These are phyloP conservation scores for Gymnocypris eckloni DNA, from an alignment of 2,797 vertebrate genomes.

Conservation along the genomic window DNA sequence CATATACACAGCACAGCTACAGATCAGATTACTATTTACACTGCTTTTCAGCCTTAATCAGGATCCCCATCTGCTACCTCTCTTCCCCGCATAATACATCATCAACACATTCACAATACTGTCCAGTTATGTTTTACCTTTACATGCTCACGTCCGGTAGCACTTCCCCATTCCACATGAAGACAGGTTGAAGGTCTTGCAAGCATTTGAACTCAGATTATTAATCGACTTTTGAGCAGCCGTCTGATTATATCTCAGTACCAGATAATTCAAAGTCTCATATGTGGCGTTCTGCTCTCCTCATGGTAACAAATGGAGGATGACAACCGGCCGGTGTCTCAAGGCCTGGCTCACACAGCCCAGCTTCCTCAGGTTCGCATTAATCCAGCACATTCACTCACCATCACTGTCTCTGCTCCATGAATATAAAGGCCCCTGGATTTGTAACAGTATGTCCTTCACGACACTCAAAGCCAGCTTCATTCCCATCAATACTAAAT, in stretches of 20 bases:
- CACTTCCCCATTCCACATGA: neutral
- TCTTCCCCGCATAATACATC: slow-evolving; percentile 36
- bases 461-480: slow-evolving; percentile 78
- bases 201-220: slow-evolving; percentile 17
- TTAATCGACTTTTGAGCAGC: slow-evolving; percentile 1
- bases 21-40: slow-evolving; percentile 47
- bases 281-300: slow-evolving; percentile 59
- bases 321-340: slow-evolving; percentile 68
- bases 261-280: slow-evolving; percentile 47
- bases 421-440: slow-evolving; percentile 76
- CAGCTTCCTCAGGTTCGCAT: slow-evolving; percentile 72
- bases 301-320: slow-evolving; percentile 73
- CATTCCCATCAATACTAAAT: slow-evolving; percentile 82
- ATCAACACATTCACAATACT: slow-evolving; percentile 35
- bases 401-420: slow-evolving; percentile 73
- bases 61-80: slow-evolving; percentile 42
- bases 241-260: neutral
- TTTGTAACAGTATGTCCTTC: slow-evolving; percentile 81
- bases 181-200: slow-evolving; percentile 24
- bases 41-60: slow-evolving; percentile 43
- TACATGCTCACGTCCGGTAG: neutral
- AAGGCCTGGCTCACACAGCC: slow-evolving; percentile 73
- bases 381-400: slow-evolving; percentile 78
- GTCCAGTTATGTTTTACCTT: slow-evolving; percentile 42
- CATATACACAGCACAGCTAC: neutral